Base-by-base conservation (phyloP, 2,888 invertebrate species). In the Cheilosia grossa region DNA sequence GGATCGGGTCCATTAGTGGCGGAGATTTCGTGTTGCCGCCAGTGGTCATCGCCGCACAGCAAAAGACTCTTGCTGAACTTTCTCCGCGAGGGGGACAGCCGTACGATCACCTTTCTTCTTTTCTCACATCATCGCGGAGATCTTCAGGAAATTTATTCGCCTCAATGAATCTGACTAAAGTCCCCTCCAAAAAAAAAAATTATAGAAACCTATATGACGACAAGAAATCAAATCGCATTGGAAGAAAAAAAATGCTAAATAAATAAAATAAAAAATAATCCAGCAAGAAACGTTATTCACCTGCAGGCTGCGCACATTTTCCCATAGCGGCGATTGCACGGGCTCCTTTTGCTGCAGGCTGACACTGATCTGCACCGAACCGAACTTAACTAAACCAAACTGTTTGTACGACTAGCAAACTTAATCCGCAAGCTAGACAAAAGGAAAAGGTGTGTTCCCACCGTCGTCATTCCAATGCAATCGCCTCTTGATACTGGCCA, bases 391-490 rank as follows among this genome's bases (percentile, higher is more conserved):
- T 75, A 72, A 70, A 24, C 75, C 69, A 75, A 81, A 49, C 61
- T 33, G 42, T 27, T 24, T 33, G 19, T 27, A 37, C 27, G 24
- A 54, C 40, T 54, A 47, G 24, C 27, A 21, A 17, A 47, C 47
- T 47, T 15, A 21, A 51, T 37, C 54, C 15, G 6, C 21, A 53
- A 58, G 56, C 33, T 73, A 24, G 73, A 82, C 67, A 78, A 83
- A 83, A 83, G 79, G 73, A 73, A 73, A 75, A 83, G 79, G 83
- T 79, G 79, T 79, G 79, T 83, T 83, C 67, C 63, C 63, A 74
- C 69, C 44, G 59, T 63, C 56, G 51, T 67, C 66, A 61, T 77
- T 77, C 30, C 61, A 59, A 58, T 72, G 66, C 70, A 66, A 61
- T 70, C 54, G 53, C 61, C 54, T 44, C 51, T 56, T 30, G 58